Evolutionary conservation across 2,888 invertebrate species (phyloP), one percentile per base, ranked within the genome.

Genomic region (Colostygia pectinataria): DNA sequence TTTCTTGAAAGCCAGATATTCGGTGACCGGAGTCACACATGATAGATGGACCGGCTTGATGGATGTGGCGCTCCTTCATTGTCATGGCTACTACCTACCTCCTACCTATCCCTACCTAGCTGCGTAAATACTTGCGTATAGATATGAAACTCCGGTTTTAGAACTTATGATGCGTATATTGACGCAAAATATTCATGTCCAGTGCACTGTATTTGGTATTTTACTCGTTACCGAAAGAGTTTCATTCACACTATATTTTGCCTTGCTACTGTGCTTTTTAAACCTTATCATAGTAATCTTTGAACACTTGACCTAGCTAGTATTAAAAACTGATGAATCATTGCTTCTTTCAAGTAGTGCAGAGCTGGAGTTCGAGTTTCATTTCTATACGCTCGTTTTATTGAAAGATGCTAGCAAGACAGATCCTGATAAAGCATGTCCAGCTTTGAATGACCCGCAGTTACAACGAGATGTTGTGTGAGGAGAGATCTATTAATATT

Each of bases 21-120:
- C 49, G 38, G 27, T 34, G 42, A 33, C 28, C 49, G 37, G 20
- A 18, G 32, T 10, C 33, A 24, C 34, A 34, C 38, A 27, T 49
- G 49, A 49, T 49, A 43, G 49, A 49, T 49, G 49, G 43, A 27
- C 15, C 12, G 1, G 18, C 6, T 14, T 49, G 49, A 49, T 49
- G 24, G 49, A 49, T 49, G 49, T 15, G 49, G 9, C 28, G 43
- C 43, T 43, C 49, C 43, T 33, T 43, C 43, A 34, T 39, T 39
- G 49, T 49, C 49, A 43, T 28, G 23, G 32, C 9, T 9, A 4
- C 6, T 29, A 28, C 28, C 24, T 28, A 29, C 12, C 18, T 33
- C 7, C 6, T 29, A 27, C 32, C 27, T 18, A 20, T 9, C 13
- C 32, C 27, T 18, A 20, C n/a, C 13, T 24, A n/a, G 24, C 24